These are phyloP conservation scores for Pecten maximus DNA, from an alignment of 2,888 invertebrate genomes.

Conservation along the genomic window DNA sequence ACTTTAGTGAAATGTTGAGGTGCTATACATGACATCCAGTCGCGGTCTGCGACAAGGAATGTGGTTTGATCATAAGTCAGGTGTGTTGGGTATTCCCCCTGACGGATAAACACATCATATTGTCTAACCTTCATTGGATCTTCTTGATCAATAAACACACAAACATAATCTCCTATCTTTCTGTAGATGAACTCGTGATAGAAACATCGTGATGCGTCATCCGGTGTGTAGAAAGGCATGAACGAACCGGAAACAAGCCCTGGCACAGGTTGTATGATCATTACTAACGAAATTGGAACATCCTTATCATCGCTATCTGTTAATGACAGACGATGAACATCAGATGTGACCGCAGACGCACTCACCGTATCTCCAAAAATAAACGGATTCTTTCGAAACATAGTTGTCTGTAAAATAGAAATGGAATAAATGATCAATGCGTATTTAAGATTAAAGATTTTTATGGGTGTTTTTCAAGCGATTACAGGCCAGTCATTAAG, in stretches of 20 bases:
- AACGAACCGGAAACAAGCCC: conserved; percentile 2
- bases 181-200: conserved; percentile 64
- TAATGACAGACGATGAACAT: conserved; percentile 47
- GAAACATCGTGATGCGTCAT: conserved; percentile 64
- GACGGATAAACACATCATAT: conserved; percentile 50
- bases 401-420: conserved; percentile 47
- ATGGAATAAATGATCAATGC: not conserved
- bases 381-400: conserved; percentile 45
- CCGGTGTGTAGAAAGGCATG: conserved; percentile 52
- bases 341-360: conserved; percentile 43
- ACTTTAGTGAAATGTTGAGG: conserved; percentile 40
- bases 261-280: conserved; percentile 43
- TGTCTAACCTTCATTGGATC: conserved; percentile 35
- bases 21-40: conserved; percentile 51
- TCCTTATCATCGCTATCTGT: conserved; percentile 21
- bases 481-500: too few relatives aligned
- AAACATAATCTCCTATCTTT: conserved; percentile 57
- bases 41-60: conserved; percentile 41
- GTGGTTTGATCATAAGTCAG: conserved; percentile 45
- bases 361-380: conserved; percentile 36
- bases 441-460: too few relatives aligned
- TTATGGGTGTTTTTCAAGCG: too few relatives aligned
- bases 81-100: conserved; percentile 47
- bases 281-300: conserved; percentile 30
- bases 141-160: conserved; percentile 50